Base-by-base conservation (phyloP, 2,113 vertebrate species). In the Dasyprocta punctata region DNA sequence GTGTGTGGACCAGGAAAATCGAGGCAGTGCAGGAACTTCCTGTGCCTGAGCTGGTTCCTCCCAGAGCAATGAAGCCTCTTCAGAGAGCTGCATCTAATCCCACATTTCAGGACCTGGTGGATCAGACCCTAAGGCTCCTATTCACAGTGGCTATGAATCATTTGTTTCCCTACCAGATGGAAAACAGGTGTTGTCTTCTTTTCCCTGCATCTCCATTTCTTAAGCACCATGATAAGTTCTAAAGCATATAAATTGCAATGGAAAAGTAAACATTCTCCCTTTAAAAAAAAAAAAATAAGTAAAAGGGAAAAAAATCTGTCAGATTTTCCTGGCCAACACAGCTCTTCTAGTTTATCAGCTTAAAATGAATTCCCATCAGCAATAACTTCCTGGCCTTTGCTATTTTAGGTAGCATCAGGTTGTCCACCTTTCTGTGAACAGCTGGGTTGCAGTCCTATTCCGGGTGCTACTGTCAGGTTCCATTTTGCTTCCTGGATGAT, bases 211-310 rank as follows among this genome's bases (percentile, higher is more conserved):
- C 86, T n/a, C 11, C 1, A 75, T 85, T 63, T 65, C 84, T 60
- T 36, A 52, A 88, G 94, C 60, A 49, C 71, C 33, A 2, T 54
- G 85, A 52, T 65, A 41, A 54, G n/a, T 87, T 82, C 93, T 90
- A 65, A 92, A 81, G 69, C 75, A 47, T 49, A 90, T 92, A 81
- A 93, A 82, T 95, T 94, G 97, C 93, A 92, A 17, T 73, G 95
- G 97, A 87, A 97, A 97, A 95, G 81, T 85, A 92, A 97, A 90
- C 84, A 87, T 93, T 95, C 91, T 95, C 86, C 82, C 49, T 96
- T 95, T 8, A 63, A 60, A 69, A 60, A 81, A 44, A 24, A 86
- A 89, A 52, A 73, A n/a, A 13, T 2, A 14, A 56, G 3, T 26
- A 52, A 67, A 67, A 82, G 87, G 38, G 81, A 19, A 19, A 90